phyloP scores from a whole-genome alignment of 1,140 invertebrate species.

The Scaptomyza montana region DNA sequence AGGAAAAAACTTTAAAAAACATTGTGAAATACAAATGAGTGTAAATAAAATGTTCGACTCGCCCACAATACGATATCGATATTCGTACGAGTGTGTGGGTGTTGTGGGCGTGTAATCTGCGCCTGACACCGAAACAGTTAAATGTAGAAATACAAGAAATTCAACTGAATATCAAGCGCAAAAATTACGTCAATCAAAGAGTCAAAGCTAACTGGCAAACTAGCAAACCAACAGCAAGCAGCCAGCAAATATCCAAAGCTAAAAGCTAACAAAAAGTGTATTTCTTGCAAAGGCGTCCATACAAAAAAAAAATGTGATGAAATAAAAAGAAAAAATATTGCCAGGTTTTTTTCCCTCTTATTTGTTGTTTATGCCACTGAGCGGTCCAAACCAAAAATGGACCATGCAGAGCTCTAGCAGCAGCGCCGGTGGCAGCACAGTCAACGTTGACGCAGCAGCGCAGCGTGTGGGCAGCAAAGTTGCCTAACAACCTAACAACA shows the following conservation, averaged over 20 bases:
- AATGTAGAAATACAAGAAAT: conserved; percentile 82
- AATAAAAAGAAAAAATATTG: conserved; percentile 50
- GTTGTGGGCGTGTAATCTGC: conserved; percentile 71
- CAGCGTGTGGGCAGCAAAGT: conserved; percentile 79
- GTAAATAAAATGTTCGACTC: conserved; percentile 51
- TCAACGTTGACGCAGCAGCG: conserved; percentile 49
- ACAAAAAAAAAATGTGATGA: conserved; percentile 49
- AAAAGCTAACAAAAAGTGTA: conserved; percentile 55
- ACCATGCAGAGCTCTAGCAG: conserved; percentile 61
- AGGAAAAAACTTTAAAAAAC: conserved; percentile 52
- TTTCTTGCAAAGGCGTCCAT: conserved; percentile 71
- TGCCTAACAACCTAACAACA: conserved; percentile 68
- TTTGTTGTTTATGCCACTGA: conserved; percentile 30
- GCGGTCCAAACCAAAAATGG: conserved; percentile 76
- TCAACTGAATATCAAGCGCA: conserved; percentile 80
- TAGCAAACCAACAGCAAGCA: conserved; percentile 27
- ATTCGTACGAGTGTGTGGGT: conserved; percentile 37
- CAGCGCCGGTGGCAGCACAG: conserved; percentile 38
- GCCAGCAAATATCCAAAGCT: conserved; percentile 61
- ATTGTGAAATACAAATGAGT: conserved; percentile 30
- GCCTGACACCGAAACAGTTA: conserved; percentile 80
- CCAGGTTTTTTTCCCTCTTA: conserved; percentile 34
- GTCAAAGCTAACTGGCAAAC: conserved; percentile 57
- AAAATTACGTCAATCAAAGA: conserved; percentile 80
- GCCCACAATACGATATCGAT: conserved; percentile 49